Conservation (phyloP, 2,113 vertebrate species). For the Dipodomys ordii region DNA sequence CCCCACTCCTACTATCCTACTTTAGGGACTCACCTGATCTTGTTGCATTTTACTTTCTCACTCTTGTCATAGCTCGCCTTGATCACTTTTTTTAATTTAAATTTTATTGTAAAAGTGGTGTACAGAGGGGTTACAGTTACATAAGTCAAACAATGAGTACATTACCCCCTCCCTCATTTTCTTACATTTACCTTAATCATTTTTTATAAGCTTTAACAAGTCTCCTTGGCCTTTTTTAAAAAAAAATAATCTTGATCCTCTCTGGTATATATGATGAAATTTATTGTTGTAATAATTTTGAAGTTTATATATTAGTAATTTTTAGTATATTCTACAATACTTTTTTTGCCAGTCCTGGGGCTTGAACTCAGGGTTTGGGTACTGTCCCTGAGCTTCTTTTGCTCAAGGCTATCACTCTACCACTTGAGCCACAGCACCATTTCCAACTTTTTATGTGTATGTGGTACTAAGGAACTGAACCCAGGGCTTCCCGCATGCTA, state of each 20-base stretch:
- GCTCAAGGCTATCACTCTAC: too few relatives aligned
- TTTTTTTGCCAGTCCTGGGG: neutral
- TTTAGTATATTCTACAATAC: neutral
- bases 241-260: neutral
- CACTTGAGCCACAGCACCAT: too few relatives aligned
- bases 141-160: too few relatives aligned
- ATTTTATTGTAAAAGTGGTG: too few relatives aligned
- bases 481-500: too few relatives aligned
- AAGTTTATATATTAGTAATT: neutral
- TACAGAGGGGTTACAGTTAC: too few relatives aligned
- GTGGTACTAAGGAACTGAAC: too few relatives aligned
- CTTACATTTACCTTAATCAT: neutral
- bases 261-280: neutral
- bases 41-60: neutral
- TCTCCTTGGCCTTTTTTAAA: neutral
- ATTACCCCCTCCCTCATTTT: too few relatives aligned
- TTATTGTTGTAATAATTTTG: slow-evolving; percentile 42
- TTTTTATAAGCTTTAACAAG: neutral
- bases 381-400: too few relatives aligned
- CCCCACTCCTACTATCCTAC: neutral
- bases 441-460: too few relatives aligned
- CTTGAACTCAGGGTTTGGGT: too few relatives aligned
- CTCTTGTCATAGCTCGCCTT: neutral
- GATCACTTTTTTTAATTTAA: neutral
- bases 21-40: neutral